Percentiles rank a stretch among this genome's conserved stretches.
These are phyloP conservation scores for Craniophora ligustri DNA, from an alignment of 2,888 invertebrate species.

Conservation along the genomic window DNA sequence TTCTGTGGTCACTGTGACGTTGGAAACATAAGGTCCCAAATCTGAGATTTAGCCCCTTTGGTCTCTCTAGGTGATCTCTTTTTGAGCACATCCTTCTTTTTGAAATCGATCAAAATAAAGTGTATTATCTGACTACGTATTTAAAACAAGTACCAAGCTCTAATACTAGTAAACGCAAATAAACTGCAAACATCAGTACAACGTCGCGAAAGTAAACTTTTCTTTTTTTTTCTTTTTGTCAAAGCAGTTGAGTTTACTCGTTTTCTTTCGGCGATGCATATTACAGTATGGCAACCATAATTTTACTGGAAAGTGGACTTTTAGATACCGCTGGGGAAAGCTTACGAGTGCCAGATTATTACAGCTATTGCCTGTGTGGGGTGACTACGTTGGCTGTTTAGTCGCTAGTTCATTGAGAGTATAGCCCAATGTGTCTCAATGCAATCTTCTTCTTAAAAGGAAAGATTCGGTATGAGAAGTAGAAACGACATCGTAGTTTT, in stretches of 20 bases:
- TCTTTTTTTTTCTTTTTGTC: slow-evolving; percentile 60
- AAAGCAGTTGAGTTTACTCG: slow-evolving; percentile 61
- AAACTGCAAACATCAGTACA: slow-evolving; percentile 3
- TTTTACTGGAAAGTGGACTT: slow-evolving; percentile 52
- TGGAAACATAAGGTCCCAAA: too few relatives aligned
- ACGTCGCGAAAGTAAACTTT: slow-evolving; percentile 60
- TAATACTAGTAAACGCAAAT: too few relatives aligned
- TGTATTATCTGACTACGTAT: not conserved
- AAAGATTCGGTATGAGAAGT: not conserved
- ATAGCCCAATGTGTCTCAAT: too few relatives aligned
- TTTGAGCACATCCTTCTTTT: too few relatives aligned
- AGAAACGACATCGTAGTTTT: too few relatives aligned
- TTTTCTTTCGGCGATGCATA: slow-evolving; percentile 75
- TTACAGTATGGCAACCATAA: slow-evolving; percentile 63
- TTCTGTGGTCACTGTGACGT: too few relatives aligned
- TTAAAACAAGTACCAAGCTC: not conserved
- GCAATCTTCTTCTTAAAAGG: not conserved
- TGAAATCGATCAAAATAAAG: too few relatives aligned
- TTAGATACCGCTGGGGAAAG: slow-evolving; percentile 50
- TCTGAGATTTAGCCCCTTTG: too few relatives aligned
- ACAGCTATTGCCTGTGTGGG: slow-evolving; percentile 28
- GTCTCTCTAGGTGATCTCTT: too few relatives aligned
- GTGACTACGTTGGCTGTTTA: slow-evolving; percentile 37
- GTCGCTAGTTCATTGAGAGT: not conserved
- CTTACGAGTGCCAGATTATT: slow-evolving; percentile 44